These are phyloP conservation scores for Streblospio benedicti DNA, from an alignment of 1,140 invertebrate species.

Conservation along the genomic window DNA sequence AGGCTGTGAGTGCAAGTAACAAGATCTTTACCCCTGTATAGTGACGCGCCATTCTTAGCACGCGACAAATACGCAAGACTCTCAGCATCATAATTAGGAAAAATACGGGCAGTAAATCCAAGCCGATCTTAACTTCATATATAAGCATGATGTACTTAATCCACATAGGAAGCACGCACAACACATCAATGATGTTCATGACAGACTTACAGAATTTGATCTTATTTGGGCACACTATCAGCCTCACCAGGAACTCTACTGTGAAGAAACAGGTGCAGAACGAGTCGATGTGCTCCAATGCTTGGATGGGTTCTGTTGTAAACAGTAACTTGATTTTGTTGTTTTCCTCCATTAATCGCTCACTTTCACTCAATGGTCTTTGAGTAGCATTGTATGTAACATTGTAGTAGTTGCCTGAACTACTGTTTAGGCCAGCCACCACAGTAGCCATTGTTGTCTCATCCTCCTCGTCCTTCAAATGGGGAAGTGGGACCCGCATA, in stretches of 20 bases:
- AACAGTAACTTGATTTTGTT: background rate
- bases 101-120: slow-evolving; percentile 2
- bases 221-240: slow-evolving; percentile 26
- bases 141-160: slow-evolving; percentile 85
- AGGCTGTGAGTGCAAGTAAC: slow-evolving; percentile 6
- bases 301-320: slow-evolving; percentile 1
- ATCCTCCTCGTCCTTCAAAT: no score
- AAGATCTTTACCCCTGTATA: slow-evolving; percentile 10
- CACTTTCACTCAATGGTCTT: background rate
- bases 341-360: background rate
- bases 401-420: no score
- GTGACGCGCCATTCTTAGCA: slow-evolving; percentile 8
- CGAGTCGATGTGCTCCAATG: slow-evolving; percentile 8
- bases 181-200: slow-evolving; percentile 97
- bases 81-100: slow-evolving; percentile 12
- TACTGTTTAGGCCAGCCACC: no score
- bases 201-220: slow-evolving; percentile 54
- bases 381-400: no score
- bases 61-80: slow-evolving; percentile 8
- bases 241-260: slow-evolving; percentile 34
- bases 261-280: slow-evolving; percentile 43
- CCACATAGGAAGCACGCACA: slow-evolving; percentile 78
- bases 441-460: no score
- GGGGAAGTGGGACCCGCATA: slow-evolving; percentile 3
- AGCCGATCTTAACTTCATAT: slow-evolving; percentile 52